Conservation (phyloP, 1,140 invertebrate species). For the Ptiloglossa arizonensis region DNA sequence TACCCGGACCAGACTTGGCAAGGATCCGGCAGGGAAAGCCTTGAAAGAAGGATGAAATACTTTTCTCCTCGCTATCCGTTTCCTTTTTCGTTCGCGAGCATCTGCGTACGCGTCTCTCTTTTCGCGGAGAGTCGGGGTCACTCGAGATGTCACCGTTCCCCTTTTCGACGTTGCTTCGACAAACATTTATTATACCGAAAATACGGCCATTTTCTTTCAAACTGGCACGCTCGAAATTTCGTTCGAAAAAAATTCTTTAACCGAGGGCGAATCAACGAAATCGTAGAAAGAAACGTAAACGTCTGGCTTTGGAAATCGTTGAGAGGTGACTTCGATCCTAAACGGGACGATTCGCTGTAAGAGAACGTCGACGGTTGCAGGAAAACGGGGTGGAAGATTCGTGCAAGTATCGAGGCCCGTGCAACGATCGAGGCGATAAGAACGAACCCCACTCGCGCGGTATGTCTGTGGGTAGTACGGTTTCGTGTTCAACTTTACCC, state of each 20-base stretch:
- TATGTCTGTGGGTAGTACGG: too few species aligned
- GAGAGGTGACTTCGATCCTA: background rate
- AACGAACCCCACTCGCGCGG: too few species aligned
- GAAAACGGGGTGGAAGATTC: too few species aligned
- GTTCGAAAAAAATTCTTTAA: background rate
- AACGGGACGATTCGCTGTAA: too few species aligned
- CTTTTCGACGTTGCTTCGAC: constrained; percentile 32
- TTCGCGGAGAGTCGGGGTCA: constrained; percentile 3
- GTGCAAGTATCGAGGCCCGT: too few species aligned
- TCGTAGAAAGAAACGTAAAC: background rate
- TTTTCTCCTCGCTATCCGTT: constrained; percentile 45
- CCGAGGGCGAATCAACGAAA: background rate
- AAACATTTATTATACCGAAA: constrained; percentile 38
- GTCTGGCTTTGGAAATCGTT: background rate
- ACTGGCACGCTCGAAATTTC: background rate
- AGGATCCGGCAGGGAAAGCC: constrained; percentile 54
- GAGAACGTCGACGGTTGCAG: too few species aligned
- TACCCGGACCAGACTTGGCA: constrained; percentile 65
- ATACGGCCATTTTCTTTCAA: constrained; percentile 3
- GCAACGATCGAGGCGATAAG: too few species aligned
- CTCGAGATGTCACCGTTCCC: constrained; percentile 17
- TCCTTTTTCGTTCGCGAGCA: constrained; percentile 29
- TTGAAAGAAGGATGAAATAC: constrained; percentile 64
- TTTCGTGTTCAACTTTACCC: too few species aligned
- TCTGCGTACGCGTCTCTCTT: constrained; percentile 33